Percentiles rank a stretch among this genome's conserved stretches.
Conservation (phyloP, 2,888 invertebrate species). For the Asteroscopus sphinx region DNA sequence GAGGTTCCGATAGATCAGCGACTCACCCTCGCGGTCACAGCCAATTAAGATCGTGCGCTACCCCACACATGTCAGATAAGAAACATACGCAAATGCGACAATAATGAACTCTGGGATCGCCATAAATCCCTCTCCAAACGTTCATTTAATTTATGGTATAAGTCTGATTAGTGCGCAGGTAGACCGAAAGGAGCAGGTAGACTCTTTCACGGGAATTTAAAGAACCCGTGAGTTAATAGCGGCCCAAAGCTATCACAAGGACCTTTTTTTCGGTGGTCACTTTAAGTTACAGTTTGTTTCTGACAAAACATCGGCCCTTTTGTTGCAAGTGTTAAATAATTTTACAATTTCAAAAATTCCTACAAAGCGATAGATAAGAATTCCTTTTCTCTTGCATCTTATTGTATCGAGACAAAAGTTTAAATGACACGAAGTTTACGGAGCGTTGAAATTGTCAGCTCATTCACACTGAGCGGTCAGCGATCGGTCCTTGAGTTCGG, state of each 20-base stretch:
- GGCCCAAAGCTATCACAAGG: conserved; percentile 55
- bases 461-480: conserved; percentile 53
- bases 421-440: conserved; percentile 49
- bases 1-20: conserved; percentile 7
- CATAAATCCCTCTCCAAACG: conserved; percentile 74
- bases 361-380: conserved; percentile 53
- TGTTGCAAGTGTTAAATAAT: conserved; percentile 76
- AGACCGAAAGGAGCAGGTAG: conserved; percentile 76
- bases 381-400: conserved; percentile 44
- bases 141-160: conserved; percentile 82
- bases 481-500: conserved; percentile 57
- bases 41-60: conserved; percentile 34
- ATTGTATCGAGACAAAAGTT: conserved; percentile 59
- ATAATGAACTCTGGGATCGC: conserved; percentile 76
- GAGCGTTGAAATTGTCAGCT: conserved; percentile 63
- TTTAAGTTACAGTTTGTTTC: conserved; percentile 78
- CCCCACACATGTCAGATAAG: conserved; percentile 60
- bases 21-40: conserved; percentile 26
- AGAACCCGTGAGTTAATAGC: conserved; percentile 54
- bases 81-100: conserved; percentile 72
- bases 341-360: conserved; percentile 64
- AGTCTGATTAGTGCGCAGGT: conserved; percentile 82
- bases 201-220: conserved; percentile 78
- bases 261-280: conserved; percentile 80
- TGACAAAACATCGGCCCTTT: conserved; percentile 64